Evolutionary conservation across 2,888 invertebrate species (phyloP).

Genomic region (Baronia brevicornis): DNA sequence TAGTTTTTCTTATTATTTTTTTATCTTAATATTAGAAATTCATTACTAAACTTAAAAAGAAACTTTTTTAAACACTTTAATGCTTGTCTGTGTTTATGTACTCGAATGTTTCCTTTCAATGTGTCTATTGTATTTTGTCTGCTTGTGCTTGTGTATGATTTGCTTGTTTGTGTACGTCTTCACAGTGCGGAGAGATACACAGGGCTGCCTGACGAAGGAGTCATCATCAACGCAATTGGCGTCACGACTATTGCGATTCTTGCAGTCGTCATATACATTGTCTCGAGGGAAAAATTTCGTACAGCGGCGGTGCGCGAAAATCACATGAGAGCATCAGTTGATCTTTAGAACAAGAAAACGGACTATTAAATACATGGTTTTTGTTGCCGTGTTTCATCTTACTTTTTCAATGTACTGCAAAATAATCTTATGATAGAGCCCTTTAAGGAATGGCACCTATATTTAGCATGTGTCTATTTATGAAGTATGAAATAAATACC

Average conservation of each 20-base stretch:
- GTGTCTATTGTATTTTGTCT: conserved; percentile 18
- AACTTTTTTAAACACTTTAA: too few relatives aligned
- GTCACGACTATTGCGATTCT: conserved; percentile 78
- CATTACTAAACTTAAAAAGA: too few relatives aligned
- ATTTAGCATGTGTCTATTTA: conserved; percentile 11
- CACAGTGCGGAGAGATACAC: conserved; percentile 73
- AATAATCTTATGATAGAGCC: too few relatives aligned
- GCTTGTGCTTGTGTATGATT: conserved; percentile 22
- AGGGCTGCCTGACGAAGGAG: conserved; percentile 77
- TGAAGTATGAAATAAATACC: conserved; percentile 7
- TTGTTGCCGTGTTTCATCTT: too few relatives aligned
- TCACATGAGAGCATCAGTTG: conserved; percentile 74
- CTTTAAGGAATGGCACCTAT: too few relatives aligned
- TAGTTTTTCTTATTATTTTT: background rate
- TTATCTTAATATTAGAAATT: too few relatives aligned
- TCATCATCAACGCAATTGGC: conserved; percentile 82
- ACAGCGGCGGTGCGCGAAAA: conserved; percentile 52
- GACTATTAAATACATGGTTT: background rate
- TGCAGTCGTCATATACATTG: conserved; percentile 79
- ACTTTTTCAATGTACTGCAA: too few relatives aligned
- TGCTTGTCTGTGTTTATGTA: too few relatives aligned
- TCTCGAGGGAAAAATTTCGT: conserved; percentile 76
- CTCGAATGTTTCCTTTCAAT: conserved; percentile 24
- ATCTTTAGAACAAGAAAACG: conserved; percentile 51
- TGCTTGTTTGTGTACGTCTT: conserved; percentile 50